These are phyloP conservation scores for Paracentrotus lividus DNA, from an alignment of 53 echinoderm and acorn worm species.

Conservation along the genomic window DNA sequence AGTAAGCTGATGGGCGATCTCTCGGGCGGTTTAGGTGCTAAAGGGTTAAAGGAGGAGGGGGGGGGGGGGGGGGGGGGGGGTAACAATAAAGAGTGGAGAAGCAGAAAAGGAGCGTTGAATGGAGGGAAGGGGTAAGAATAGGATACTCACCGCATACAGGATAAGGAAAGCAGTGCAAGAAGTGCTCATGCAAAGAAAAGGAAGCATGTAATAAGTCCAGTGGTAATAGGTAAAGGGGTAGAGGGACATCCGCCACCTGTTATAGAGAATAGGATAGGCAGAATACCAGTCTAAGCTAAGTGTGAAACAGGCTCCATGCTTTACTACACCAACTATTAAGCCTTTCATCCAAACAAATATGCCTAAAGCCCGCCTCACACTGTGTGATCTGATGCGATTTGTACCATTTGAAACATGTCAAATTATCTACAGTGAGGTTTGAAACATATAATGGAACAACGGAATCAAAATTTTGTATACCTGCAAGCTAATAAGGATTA, in stretches of 20 bases:
- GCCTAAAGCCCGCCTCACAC: too few relatives aligned
- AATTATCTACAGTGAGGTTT: too few relatives aligned
- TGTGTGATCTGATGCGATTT: too few relatives aligned
- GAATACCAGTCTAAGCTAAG: constrained; percentile 24
- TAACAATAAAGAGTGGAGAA: neutral
- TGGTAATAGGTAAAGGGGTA: constrained; percentile 39
- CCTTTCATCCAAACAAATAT: too few relatives aligned
- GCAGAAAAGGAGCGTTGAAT: neutral
- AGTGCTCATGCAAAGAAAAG: constrained; percentile 61
- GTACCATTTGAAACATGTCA: too few relatives aligned
- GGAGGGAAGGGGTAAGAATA: neutral
- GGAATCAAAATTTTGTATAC: too few relatives aligned
- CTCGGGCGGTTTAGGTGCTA: too few relatives aligned
- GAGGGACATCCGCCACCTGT: constrained; percentile 62
- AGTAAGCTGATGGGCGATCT: too few relatives aligned
- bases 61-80: neutral
- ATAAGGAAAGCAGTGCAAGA: constrained; percentile 50
- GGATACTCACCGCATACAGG: constrained; percentile 56
- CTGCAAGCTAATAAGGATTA: too few relatives aligned
- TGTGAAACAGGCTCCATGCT: constrained; percentile 7
- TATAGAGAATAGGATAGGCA: constrained; percentile 20
- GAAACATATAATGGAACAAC: too few relatives aligned
- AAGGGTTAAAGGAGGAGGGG: neutral
- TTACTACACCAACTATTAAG: too few relatives aligned
- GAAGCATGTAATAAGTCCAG: constrained; percentile 69